These are phyloP conservation scores for Chrysemys picta DNA, from an alignment of 2,113 vertebrate species.

Conservation along the genomic window DNA sequence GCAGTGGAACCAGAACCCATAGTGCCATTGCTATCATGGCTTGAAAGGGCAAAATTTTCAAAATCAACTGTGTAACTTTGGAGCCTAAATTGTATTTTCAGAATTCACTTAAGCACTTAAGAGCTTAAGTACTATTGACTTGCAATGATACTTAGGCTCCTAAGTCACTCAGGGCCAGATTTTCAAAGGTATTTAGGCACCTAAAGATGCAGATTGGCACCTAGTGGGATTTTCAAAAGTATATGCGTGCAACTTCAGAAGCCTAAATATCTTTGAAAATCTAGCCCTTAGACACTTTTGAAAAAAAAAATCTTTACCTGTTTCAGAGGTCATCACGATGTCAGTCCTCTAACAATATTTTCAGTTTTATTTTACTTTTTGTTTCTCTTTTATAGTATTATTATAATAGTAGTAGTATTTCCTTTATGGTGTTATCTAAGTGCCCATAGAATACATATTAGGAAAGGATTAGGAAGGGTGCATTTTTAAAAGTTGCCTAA, in stretches of 20 bases:
- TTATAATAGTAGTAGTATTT: neutral
- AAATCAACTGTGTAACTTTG: neutral
- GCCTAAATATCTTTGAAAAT: neutral
- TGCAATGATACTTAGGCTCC: neutral
- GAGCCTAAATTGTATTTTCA: constrained; percentile 29
- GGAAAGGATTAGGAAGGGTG: neutral
- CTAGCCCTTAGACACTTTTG: neutral
- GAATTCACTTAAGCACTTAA: constrained; percentile 34
- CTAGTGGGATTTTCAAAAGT: neutral
- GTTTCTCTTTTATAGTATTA: neutral
- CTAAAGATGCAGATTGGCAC: neutral
- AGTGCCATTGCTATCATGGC: neutral
- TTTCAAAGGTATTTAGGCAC: neutral
- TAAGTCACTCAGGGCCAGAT: neutral
- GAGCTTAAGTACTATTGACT: neutral
- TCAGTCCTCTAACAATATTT: neutral
- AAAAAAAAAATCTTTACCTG: neutral
- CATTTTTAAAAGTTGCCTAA: neutral
- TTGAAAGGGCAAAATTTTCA: constrained; percentile 3
- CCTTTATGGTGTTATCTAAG: neutral
- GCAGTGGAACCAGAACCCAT: neutral
- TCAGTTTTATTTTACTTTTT: neutral
- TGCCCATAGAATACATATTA: neutral
- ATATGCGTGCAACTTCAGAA: neutral
- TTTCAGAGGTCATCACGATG: neutral